A percentile compares a stretch with the other conserved stretches of the same genome.
Conservation (phyloP, 2,888 invertebrate genomes). For the Thera obeliscata region DNA sequence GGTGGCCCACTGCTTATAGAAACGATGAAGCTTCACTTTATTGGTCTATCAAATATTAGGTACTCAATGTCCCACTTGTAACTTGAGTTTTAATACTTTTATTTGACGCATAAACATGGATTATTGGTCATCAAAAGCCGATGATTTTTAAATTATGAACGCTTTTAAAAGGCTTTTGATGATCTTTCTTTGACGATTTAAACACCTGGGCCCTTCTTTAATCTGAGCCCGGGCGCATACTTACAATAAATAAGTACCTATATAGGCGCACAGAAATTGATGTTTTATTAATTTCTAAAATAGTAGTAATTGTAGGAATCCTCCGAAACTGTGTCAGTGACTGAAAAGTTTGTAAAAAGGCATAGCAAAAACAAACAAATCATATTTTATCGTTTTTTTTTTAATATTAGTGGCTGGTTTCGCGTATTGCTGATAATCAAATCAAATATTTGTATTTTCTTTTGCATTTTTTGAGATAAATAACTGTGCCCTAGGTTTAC, state of each 20-base stretch:
- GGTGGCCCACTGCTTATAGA: slow-evolving; percentile 49
- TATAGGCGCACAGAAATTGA: background rate
- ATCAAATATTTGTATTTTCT: too few species aligned
- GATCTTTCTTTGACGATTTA: background rate
- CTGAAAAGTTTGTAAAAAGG: too few species aligned
- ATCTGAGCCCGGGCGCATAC: background rate
- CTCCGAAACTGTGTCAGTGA: too few species aligned
- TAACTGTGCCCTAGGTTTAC: too few species aligned
- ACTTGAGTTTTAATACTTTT: slow-evolving; percentile 17
- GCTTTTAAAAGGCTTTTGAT: background rate
- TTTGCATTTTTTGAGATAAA: too few species aligned
- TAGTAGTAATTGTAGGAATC: too few species aligned
- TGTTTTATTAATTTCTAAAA: background rate
- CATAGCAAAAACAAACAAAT: too few species aligned
- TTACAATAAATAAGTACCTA: background rate
- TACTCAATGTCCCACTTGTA: slow-evolving; percentile 18
- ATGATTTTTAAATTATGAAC: slow-evolving; percentile 5
- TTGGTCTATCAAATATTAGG: slow-evolving; percentile 27
- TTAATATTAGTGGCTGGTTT: too few species aligned
- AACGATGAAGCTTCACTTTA: slow-evolving; percentile 50
- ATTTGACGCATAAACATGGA: slow-evolving; percentile 20
- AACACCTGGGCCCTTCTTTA: background rate
- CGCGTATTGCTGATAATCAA: too few species aligned
- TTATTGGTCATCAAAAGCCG: slow-evolving; percentile 21
- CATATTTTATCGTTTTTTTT: too few species aligned